These are phyloP conservation scores for Nothura maculosa DNA, from an alignment of 2,797 vertebrate species.

Conservation along the genomic window DNA sequence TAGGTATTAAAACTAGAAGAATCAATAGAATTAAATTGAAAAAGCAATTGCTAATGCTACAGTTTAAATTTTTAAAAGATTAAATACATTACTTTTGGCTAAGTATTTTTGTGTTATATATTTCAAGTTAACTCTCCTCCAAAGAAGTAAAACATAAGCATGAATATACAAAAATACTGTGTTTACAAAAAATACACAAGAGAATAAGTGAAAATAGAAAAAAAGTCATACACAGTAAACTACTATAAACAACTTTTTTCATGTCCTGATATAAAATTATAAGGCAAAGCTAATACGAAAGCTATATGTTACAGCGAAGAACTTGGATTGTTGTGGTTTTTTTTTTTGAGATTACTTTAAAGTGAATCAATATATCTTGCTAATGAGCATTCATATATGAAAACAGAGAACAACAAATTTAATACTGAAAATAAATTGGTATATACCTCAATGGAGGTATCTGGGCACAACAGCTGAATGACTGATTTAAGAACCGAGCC, in stretches of 20 bases:
- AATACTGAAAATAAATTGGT: background rate
- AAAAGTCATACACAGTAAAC: background rate
- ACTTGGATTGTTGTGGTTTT: background rate
- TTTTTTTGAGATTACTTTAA: background rate
- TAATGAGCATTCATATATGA: background rate
- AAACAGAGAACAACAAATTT: background rate
- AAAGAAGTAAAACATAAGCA: background rate
- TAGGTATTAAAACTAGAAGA: background rate
- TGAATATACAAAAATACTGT: background rate
- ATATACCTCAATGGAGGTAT: background rate
- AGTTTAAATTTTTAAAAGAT: background rate
- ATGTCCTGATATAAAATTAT: background rate
- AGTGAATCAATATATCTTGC: background rate
- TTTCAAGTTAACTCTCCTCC: background rate
- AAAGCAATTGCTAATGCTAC: background rate
- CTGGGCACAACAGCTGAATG: background rate
- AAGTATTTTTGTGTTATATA: background rate
- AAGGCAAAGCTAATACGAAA: background rate
- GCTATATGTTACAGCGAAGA: background rate
- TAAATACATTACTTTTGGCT: background rate
- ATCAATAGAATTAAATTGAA: background rate
- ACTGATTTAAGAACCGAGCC: rapidly evolving
- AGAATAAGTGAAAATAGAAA: background rate
- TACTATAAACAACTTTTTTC: background rate
- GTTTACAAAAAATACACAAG: background rate